Evolutionary conservation across 2,113 vertebrate species (phyloP), one percentile per base, ranked within the genome.

Genomic region (Hypanus sabinus): DNA sequence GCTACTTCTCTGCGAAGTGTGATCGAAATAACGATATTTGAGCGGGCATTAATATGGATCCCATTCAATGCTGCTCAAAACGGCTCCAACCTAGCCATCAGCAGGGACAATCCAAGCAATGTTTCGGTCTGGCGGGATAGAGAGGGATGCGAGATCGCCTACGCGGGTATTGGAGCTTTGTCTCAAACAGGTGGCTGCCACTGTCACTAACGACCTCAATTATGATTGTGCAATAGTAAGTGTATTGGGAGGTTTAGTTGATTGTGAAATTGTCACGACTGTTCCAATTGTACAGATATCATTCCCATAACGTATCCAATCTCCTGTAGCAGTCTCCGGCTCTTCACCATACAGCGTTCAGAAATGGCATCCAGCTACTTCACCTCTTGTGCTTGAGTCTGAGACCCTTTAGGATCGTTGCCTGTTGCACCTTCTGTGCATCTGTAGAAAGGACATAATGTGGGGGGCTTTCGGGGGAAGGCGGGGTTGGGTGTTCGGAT

Each of bases 141-240:
- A 5, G 1, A 75, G 3, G 38, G 71, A 3, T 46, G 9, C 0
- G 24, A 73, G 91, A 16, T 93, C 70, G 73, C 68, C 22, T 46
- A 16, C 20, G 6, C 22, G 0, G 5, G 22, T 73, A 8, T 8
- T 36, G 11, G 8, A 71, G 62, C 20, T 33, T 38, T 55, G 8
- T 46, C 38, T 73, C 91, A 75, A 70, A 22, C 30, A 5, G 60
- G 36, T 93, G 30, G 10, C 33, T 71, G 20, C 71, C 38, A 14
- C 20, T 65, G 5, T 33, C 73, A 93, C 68, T 93, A 38, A 55
- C 68, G 30, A n/a, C 7, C 5, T 93, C 68, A 30, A 30, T 68
- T 73, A 22, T 92, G 90, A 92, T 93, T 93, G 91, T 93, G 70
- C 33, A 71, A 93, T 92, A 71, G 46, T 38, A 55, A 55, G 73